These are phyloP conservation scores for Mesodorylaimus sp. DNA, from an alignment of 2,888 invertebrate genomes.

Conservation along the genomic window DNA sequence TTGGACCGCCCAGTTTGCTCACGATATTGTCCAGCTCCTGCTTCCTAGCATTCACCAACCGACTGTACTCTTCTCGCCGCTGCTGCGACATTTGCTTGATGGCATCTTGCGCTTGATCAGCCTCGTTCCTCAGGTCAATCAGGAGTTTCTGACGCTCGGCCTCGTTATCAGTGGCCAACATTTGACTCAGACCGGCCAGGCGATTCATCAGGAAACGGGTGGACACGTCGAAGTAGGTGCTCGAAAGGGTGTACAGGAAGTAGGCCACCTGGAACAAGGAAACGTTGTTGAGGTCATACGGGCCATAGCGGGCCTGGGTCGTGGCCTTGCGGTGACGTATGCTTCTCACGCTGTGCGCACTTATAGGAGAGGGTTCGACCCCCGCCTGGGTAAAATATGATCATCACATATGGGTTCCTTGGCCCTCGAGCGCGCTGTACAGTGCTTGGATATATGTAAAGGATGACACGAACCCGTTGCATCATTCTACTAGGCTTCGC, in stretches of 20 bases:
- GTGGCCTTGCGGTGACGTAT: too few relatives aligned
- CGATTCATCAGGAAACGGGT: conserved; percentile 6
- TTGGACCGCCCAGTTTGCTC: not conserved
- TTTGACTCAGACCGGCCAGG: conserved; percentile 3
- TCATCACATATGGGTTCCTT: too few relatives aligned
- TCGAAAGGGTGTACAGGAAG: conserved; percentile 6
- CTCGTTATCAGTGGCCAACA: conserved; percentile 1
- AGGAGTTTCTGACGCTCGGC: not conserved
- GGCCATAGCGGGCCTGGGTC: too few relatives aligned
- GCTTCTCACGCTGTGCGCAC: too few relatives aligned
- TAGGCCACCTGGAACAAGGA: too few relatives aligned
- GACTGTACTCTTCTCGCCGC: not conserved
- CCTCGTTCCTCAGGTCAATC: not conserved
- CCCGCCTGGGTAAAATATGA: too few relatives aligned
- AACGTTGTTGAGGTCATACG: too few relatives aligned
- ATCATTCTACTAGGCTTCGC: too few relatives aligned
- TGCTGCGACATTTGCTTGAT: not conserved
- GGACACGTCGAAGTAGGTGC: conserved; percentile 7
- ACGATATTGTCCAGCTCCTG: not conserved
- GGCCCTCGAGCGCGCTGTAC: too few relatives aligned
- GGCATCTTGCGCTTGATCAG: not conserved
- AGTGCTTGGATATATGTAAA: too few relatives aligned
- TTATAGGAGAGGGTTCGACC: too few relatives aligned
- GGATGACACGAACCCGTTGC: too few relatives aligned
- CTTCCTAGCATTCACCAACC: not conserved